These are phyloP conservation scores for Drosophila nasuta DNA, from an alignment of 1,140 invertebrate species.

Conservation along the genomic window DNA sequence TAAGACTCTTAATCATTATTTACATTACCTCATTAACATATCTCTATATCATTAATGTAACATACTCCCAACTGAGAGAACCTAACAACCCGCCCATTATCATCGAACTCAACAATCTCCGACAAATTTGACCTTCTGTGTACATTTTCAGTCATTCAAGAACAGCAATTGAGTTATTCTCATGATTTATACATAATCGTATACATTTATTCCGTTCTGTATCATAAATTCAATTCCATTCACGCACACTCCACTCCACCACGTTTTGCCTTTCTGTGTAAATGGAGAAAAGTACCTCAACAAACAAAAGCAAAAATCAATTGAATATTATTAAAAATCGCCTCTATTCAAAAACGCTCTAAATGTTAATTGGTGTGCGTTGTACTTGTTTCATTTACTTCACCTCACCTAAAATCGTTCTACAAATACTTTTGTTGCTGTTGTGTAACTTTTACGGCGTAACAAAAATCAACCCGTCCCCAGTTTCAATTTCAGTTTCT, in stretches of 20 bases:
- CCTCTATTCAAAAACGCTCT: conserved; percentile 66
- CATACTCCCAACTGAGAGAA: conserved; percentile 8
- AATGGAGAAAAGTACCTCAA: conserved; percentile 41
- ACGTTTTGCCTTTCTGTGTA: conserved; percentile 53
- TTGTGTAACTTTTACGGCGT: conserved; percentile 22
- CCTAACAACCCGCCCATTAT: background rate
- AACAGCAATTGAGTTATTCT: background rate
- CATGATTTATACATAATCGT: conserved; percentile 2
- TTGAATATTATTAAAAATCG: conserved; percentile 42
- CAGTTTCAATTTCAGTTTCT: background rate
- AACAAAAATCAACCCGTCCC: background rate
- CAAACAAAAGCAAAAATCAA: background rate
- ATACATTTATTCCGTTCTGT: background rate
- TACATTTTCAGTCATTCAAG: conserved; percentile 48
- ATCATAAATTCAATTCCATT: conserved; percentile 19
- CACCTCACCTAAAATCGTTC: conserved; percentile 39
- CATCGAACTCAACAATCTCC: background rate
- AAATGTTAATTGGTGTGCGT: conserved; percentile 83
- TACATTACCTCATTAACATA: background rate
- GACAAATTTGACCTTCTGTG: conserved; percentile 14
- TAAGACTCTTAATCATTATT: conserved; percentile 13
- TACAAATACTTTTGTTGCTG: conserved; percentile 28
- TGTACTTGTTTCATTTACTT: conserved; percentile 67
- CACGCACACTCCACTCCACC: conserved; percentile 6
- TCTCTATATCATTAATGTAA: conserved; percentile 22